Evolutionary conservation across 2,113 vertebrate species (phyloP).

Genomic region (Zosterops pallidus): DNA sequence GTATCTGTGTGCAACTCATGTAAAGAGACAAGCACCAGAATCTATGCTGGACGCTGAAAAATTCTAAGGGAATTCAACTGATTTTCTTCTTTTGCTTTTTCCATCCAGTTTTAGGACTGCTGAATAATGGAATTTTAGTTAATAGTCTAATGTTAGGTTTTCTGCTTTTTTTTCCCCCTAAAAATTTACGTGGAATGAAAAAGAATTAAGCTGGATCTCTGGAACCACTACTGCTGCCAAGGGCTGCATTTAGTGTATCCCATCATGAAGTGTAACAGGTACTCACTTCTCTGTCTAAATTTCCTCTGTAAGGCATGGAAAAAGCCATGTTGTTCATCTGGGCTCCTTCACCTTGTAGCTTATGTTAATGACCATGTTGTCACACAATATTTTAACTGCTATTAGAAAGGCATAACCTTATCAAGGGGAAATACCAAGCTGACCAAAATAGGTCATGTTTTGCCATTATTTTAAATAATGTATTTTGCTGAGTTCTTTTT

Average conservation of each 20-base stretch:
- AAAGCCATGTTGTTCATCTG: neutral
- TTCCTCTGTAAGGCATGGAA: neutral
- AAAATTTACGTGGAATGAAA: neutral
- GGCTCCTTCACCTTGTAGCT: neutral
- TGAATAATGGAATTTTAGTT: neutral
- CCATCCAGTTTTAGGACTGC: neutral
- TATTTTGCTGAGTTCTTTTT: neutral
- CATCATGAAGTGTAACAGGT: neutral
- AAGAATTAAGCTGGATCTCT: neutral
- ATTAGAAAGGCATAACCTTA: neutral
- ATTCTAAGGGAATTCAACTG: neutral
- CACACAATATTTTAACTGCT: neutral
- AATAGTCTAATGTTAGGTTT: neutral
- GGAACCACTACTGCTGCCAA: neutral
- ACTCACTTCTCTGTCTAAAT: neutral
- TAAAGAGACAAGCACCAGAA: neutral
- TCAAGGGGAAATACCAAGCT: neutral
- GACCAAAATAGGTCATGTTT: neutral
- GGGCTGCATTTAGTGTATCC: neutral
- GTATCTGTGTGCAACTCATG: neutral
- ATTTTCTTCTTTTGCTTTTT: neutral
- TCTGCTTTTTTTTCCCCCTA: fast-evolving
- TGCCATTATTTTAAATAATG: neutral
- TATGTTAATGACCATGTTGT: neutral
- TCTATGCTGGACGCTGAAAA: neutral